A percentile compares a stretch with the other conserved stretches of the same genome.
These are phyloP conservation scores for Sebastiscus albofasciatus DNA, from an alignment of 2,797 vertebrate species.

Conservation along the genomic window DNA sequence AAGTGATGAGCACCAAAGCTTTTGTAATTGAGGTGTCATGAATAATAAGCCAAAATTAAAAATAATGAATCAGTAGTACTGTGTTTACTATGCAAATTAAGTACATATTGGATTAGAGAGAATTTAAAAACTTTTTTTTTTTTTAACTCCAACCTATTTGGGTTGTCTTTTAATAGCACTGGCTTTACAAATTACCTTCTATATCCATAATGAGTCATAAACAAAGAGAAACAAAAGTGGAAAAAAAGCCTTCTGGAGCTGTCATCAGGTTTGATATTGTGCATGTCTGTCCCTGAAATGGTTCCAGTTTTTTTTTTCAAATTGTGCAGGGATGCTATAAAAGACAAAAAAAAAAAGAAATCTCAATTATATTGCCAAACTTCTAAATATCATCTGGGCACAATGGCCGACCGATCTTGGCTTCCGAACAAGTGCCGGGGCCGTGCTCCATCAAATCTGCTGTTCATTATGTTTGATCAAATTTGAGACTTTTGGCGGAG, in stretches of 20 bases:
- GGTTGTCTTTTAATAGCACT: slow-evolving; percentile 1
- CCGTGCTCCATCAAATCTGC: slow-evolving; percentile 67
- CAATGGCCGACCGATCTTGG: slow-evolving; percentile 47
- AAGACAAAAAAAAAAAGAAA: background rate
- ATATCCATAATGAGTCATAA: background rate
- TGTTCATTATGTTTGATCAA: slow-evolving; percentile 69
- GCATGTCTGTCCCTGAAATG: background rate
- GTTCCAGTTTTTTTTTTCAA: background rate
- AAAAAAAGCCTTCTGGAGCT: background rate
- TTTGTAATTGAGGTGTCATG: slow-evolving; percentile 53
- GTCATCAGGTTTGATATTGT: background rate
- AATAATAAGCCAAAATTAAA: slow-evolving; percentile 51
- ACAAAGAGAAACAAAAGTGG: background rate
- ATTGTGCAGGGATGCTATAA: slow-evolving; percentile 24
- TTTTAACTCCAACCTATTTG: background rate
- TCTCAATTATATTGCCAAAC: slow-evolving; percentile 44
- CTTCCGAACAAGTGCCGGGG: slow-evolving; percentile 41
- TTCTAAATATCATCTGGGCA: slow-evolving; percentile 58
- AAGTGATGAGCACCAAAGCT: slow-evolving; percentile 46
- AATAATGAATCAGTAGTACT: slow-evolving; percentile 29
- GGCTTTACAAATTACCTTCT: background rate
- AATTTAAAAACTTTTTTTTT: slow-evolving; percentile 3
- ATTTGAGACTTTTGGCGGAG: slow-evolving; percentile 55
- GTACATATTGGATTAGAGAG: slow-evolving; percentile 20
- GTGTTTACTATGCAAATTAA: slow-evolving; percentile 53